Conservation (phyloP, 2,888 invertebrate genomes). For the Fragum sueziense region DNA sequence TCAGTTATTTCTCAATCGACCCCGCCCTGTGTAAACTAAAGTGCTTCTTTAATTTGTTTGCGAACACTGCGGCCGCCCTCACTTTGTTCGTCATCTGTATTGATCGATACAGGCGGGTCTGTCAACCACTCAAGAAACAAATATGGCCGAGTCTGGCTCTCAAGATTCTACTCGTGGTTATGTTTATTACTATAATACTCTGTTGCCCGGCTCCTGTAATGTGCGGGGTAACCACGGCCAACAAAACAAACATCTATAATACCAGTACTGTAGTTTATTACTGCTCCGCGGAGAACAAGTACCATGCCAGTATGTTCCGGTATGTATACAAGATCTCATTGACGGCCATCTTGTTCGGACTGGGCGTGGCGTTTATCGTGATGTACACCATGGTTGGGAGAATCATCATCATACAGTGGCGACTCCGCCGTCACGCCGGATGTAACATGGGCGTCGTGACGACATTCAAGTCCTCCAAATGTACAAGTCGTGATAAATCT, state of each 20-base stretch:
- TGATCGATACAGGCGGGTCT: constrained; percentile 52
- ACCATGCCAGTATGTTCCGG: constrained; percentile 29
- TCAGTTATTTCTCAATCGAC: constrained; percentile 30
- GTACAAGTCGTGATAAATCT: neutral
- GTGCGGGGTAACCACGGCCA: constrained; percentile 39
- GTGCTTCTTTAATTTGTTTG: constrained; percentile 54
- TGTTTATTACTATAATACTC: constrained; percentile 29
- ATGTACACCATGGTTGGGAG: constrained; percentile 48
- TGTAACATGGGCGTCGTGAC: constrained; percentile 7
- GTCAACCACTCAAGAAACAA: constrained; percentile 54
- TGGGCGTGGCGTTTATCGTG: constrained; percentile 39
- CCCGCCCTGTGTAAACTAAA: constrained; percentile 48
- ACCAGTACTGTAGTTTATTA: constrained; percentile 43
- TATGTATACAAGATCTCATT: constrained; percentile 43
- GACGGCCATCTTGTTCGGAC: constrained; percentile 19
- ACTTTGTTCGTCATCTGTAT: constrained; percentile 49
- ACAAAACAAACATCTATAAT: constrained; percentile 29
- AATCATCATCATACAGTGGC: constrained; percentile 45
- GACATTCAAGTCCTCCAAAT: constrained; percentile 6
- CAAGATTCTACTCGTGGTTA: constrained; percentile 32
- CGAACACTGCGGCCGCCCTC: constrained; percentile 30
- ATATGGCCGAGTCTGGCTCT: constrained; percentile 49
- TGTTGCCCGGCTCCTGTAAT: constrained; percentile 48
- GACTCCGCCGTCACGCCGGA: constrained; percentile 26
- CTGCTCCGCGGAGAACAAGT: constrained; percentile 47